phyloP scores from a whole-genome alignment of 2,888 invertebrate species.

The Palloptera scutellata region DNA sequence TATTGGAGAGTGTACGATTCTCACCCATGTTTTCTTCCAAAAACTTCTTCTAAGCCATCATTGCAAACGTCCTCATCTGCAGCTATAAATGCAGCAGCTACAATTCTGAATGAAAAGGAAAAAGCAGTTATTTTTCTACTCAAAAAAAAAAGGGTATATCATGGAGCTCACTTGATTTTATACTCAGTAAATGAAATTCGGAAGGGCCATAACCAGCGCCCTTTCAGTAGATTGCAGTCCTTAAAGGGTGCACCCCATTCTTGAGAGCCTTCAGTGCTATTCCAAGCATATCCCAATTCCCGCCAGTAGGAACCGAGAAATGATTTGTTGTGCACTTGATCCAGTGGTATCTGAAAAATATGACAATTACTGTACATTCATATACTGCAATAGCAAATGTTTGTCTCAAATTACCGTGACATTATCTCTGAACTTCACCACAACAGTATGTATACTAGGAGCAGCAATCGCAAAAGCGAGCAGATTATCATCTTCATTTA shows the following conservation, averaged over 20 bases:
- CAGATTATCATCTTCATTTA: conserved; percentile 62
- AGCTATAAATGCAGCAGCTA: conserved; percentile 70
- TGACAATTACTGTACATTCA: background rate
- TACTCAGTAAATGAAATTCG: conserved; percentile 62
- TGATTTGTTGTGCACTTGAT: conserved; percentile 61
- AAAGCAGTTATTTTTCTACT: background rate
- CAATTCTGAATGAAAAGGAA: conserved; percentile 63
- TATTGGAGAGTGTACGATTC: conserved; percentile 1
- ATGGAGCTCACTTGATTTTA: conserved; percentile 58
- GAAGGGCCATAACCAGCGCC: conserved; percentile 65
- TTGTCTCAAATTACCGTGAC: conserved; percentile 55
- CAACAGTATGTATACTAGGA: conserved; percentile 63
- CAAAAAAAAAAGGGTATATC: background rate
- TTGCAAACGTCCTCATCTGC: conserved; percentile 78
- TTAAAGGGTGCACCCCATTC: conserved; percentile 64
- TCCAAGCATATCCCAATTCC: conserved; percentile 64
- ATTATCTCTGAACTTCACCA: conserved; percentile 64
- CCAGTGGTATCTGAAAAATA: conserved; percentile 55
- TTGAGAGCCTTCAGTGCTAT: conserved; percentile 61
- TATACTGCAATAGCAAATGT: background rate
- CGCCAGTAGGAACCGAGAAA: conserved; percentile 64
- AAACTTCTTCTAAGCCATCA: conserved; percentile 72
- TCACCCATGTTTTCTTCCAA: conserved; percentile 72
- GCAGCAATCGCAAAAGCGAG: conserved; percentile 64
- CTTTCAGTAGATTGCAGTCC: conserved; percentile 62